A percentile compares a stretch with the other conserved stretches of the same genome.
These are phyloP conservation scores for Lycia hirtaria DNA, from an alignment of 2,888 invertebrate species.

Conservation along the genomic window DNA sequence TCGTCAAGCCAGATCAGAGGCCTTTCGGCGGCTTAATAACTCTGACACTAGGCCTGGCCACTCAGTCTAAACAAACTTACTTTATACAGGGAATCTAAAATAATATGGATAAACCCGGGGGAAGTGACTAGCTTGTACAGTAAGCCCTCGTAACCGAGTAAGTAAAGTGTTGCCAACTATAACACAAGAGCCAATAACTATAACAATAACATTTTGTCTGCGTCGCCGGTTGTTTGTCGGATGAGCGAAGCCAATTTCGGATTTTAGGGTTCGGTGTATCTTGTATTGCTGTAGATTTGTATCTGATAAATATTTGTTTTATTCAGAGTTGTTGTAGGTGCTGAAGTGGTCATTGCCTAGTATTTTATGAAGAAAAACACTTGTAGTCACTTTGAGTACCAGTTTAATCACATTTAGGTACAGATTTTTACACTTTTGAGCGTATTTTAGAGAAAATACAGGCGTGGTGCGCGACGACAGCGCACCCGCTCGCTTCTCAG, in stretches of 20 bases:
- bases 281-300: constrained; percentile 26
- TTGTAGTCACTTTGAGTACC: no score
- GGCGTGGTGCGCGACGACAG: no score
- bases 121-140: neutral
- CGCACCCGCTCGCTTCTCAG: no score
- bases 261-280: constrained; percentile 39
- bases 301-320: constrained; percentile 3
- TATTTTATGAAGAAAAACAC: no score
- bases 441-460: no score
- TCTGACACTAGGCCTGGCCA: no score
- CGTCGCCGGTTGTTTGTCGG: constrained; percentile 59
- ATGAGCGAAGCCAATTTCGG: constrained; percentile 59
- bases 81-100: neutral
- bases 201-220: constrained; percentile 75
- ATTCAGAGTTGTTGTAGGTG: neutral
- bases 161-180: constrained; percentile 70
- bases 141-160: constrained; percentile 50
- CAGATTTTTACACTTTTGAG: no score
- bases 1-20: no score
- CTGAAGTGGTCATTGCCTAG: no score
- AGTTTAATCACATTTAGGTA: no score
- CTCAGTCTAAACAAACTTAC: no score
- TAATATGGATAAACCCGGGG: neutral
- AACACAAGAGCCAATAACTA: constrained; percentile 69
- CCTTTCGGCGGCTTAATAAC: no score